Evolutionary conservation across 2,888 invertebrate species (phyloP), one percentile per base, ranked within the genome.

Genomic region (Nephrotoma appendiculata): DNA sequence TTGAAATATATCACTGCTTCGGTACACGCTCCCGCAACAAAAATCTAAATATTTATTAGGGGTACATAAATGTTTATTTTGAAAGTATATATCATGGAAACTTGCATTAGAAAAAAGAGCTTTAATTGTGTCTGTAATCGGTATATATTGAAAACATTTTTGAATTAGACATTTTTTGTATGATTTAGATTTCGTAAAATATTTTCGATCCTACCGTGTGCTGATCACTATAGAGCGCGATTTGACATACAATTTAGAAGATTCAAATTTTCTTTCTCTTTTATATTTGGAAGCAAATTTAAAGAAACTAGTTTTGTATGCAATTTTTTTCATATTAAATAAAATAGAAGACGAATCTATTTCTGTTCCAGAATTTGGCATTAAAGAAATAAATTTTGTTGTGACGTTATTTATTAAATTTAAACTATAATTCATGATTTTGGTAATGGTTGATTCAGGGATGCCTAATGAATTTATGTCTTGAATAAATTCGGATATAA

Each of bases 111-210:
- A 9, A 83, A 86, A 87, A 31, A 87, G 11, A 15, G 85, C 86
- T 86, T 86, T 45, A 19, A 87, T 57, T 15, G 87, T 86, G 52
- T 86, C 44, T 83, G 83, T 41, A 45, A 87, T 86, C 19, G 86
- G 83, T n/a, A 87, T 52, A 45, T 87, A 86, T 71, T 87, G 86
- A 83, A 86, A 86, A 71, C 42, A 44, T 7, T 86, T 52, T 83
- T 87, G 87, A 45, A 83, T 71, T 85, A 87, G 43, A 83, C 83
- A 87, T 71, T 84, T 86, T 83, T 85, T 71, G 44, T 86, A 86
- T 85, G 71, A 86, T 41, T 86, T 86, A 12, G 84, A 45, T 86
- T 87, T 86, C 41, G 48, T 41, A 86, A 45, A 86, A n/a, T n/a
- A n/a, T n/a, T n/a, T n/a, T n/a, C n/a, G n/a, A n/a, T n/a, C n/a